A percentile compares a stretch with the other conserved stretches of the same genome.
Conservation (phyloP, 2,113 vertebrate genomes). For the Phalacrocorax aristotelis region DNA sequence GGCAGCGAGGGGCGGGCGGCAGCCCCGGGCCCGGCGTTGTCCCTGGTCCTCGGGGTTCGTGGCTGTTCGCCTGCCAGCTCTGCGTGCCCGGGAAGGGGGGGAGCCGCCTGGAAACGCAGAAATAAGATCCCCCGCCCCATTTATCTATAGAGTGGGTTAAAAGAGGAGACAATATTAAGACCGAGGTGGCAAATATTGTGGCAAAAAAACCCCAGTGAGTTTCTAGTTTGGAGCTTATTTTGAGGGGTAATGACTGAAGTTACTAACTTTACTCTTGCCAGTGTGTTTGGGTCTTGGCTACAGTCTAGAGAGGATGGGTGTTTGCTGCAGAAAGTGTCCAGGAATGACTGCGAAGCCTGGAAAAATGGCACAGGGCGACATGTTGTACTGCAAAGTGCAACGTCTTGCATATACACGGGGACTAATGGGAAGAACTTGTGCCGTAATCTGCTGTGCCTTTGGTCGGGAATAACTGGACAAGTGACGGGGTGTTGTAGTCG, state of each 20-base stretch:
- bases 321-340: background rate
- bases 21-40: background rate
- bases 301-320: background rate
- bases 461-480: background rate
- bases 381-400: fast-evolving
- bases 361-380: too few relatives aligned
- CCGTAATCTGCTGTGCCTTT: background rate
- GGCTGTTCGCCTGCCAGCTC: background rate
- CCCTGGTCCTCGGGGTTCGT: too few relatives aligned
- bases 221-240: background rate
- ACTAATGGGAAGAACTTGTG: fast-evolving
- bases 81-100: background rate
- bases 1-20: background rate
- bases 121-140: fast-evolving
- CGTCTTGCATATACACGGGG: too few relatives aligned
- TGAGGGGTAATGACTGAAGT: background rate
- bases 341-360: background rate
- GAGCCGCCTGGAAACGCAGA: fast-evolving
- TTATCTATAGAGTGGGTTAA: fast-evolving
- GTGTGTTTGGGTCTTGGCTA: background rate
- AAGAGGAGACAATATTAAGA: fast-evolving
- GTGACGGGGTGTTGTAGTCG: fast-evolving
- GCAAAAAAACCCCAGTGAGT: too few relatives aligned
- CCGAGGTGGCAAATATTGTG: background rate
- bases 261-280: background rate